phyloP scores from a whole-genome alignment of 2,888 invertebrate genomes.

The Drosophila acutilabella region DNA sequence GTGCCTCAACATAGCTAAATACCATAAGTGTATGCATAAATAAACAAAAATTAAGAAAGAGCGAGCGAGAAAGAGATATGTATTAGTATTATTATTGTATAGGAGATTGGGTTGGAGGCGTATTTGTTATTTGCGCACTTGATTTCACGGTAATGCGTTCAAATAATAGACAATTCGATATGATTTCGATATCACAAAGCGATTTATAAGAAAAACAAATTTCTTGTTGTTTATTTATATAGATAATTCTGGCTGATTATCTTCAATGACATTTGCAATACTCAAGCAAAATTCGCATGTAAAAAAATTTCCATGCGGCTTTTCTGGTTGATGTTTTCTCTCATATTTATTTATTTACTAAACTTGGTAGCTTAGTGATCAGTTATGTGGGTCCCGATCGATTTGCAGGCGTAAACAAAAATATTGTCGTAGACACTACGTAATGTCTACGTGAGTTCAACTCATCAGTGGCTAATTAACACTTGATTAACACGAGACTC shows the following conservation, averaged over 20 bases:
- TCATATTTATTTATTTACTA: constrained; percentile 27
- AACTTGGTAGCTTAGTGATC: constrained; percentile 23
- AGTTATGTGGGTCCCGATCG: constrained; percentile 1
- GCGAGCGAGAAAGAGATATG: too few relatives aligned
- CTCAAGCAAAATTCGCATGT: constrained; percentile 43
- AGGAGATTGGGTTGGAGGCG: constrained; percentile 5
- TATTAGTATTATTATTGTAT: constrained; percentile 23
- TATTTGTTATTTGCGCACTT: constrained; percentile 48
- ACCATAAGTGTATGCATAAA: constrained; percentile 34
- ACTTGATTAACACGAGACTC: constrained; percentile 58
- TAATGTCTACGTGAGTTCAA: constrained; percentile 50
- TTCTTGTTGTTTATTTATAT: constrained; percentile 62
- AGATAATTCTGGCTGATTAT: constrained; percentile 65
- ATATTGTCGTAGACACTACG: constrained; percentile 63
- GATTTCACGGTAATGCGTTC: constrained; percentile 49
- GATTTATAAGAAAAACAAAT: constrained; percentile 3
- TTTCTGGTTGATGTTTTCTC: constrained; percentile 30
- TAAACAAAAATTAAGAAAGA: constrained; percentile 22
- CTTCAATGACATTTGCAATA: constrained; percentile 56
- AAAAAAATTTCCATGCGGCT: constrained; percentile 65
- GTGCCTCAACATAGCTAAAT: constrained; percentile 17
- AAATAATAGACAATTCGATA: constrained; percentile 30
- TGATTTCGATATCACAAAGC: constrained; percentile 14
- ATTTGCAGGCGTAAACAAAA: constrained; percentile 31
- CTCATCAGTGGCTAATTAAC: constrained; percentile 64